Conservation (phyloP, 2,113 vertebrate genomes). For the Leucopsar rothschildi region DNA sequence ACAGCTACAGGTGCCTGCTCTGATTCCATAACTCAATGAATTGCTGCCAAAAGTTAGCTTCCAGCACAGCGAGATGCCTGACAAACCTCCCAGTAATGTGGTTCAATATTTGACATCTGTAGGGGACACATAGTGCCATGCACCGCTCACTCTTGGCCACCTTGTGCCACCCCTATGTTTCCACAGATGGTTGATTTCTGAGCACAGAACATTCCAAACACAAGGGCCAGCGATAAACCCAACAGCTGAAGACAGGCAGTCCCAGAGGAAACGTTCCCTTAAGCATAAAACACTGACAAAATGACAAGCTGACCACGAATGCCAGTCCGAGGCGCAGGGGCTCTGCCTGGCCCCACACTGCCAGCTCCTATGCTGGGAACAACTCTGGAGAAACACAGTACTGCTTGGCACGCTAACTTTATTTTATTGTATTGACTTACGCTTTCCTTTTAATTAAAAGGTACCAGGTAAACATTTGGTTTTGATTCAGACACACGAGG, state of each 20-base stretch:
- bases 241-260: background rate
- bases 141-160: rapidly evolving
- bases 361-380: background rate
- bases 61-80: background rate
- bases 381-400: background rate
- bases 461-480: constrained; percentile 33
- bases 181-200: background rate
- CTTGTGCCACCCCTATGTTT: background rate
- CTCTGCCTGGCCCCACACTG: background rate
- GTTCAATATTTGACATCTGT: background rate
- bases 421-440: constrained; percentile 24
- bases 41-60: background rate
- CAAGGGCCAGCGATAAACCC: background rate
- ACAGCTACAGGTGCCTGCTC: background rate
- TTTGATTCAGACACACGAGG: constrained; percentile 9
- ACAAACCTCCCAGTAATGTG: background rate
- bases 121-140: background rate
- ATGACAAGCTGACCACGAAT: background rate
- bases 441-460: constrained; percentile 53
- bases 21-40: background rate
- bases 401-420: background rate
- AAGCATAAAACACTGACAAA: background rate
- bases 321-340: background rate
- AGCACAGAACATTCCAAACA: background rate
- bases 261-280: background rate